Evolutionary conservation across 2,888 invertebrate species (phyloP).

Genomic region (Sarcophaga rosellei): DNA sequence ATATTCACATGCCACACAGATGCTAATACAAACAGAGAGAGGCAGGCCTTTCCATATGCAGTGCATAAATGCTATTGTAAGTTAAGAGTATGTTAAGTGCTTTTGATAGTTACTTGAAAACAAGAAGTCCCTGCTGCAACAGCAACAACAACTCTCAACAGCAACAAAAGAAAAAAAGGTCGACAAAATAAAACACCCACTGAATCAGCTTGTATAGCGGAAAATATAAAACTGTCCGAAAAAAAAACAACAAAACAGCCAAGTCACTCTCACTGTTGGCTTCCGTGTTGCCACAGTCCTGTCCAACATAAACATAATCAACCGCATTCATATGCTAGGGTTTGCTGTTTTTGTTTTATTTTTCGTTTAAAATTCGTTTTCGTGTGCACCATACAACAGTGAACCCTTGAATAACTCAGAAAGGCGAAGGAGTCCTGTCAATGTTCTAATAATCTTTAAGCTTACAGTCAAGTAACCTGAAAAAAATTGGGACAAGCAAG

Average conservation of each 20-base stretch:
- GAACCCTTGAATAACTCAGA: no score
- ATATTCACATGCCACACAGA: conserved; percentile 23
- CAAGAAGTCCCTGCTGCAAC: conserved; percentile 27
- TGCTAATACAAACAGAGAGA: not conserved
- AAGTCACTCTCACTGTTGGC: conserved; percentile 61
- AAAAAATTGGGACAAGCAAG: no score
- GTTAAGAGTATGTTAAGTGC: conserved; percentile 67
- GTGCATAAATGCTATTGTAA: conserved; percentile 62
- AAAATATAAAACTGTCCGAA: not conserved
- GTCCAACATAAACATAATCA: conserved; percentile 63
- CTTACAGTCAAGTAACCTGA: no score
- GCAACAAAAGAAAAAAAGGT: no score
- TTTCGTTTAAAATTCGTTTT: not conserved
- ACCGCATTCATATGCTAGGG: conserved; percentile 40
- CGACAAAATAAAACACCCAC: no score
- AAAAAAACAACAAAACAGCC: conserved; percentile 46
- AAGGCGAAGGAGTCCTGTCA: no score
- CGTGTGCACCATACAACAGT: not conserved
- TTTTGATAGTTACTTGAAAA: conserved; percentile 66
- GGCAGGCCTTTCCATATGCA: conserved; percentile 29
- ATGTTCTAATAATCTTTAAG: no score
- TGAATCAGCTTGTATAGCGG: no score
- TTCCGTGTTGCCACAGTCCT: conserved; percentile 60
- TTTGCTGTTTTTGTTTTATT: conserved; percentile 17
- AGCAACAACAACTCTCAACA: no score